These are phyloP conservation scores for Plecotus auritus DNA, from an alignment of 2,113 vertebrate genomes.

Conservation along the genomic window DNA sequence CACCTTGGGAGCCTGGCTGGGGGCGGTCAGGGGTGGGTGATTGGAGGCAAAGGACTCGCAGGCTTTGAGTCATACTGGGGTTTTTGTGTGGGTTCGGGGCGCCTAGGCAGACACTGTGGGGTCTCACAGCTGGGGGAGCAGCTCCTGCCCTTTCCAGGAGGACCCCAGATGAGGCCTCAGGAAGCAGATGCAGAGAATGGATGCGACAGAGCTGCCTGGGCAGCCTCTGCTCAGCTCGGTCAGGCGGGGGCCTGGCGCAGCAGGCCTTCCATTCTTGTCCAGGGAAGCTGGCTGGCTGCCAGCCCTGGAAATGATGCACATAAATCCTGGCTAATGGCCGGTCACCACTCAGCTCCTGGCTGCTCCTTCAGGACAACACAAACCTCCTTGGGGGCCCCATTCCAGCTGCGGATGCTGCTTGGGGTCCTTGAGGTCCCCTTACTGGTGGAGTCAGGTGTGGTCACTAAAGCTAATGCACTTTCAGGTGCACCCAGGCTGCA, in stretches of 20 bases:
- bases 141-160: background rate
- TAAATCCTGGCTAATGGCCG: constrained; percentile 30
- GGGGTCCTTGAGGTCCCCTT: background rate
- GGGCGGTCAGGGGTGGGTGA: background rate
- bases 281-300: constrained; percentile 57
- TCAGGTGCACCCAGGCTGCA: constrained; percentile 38
- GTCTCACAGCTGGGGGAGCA: background rate
- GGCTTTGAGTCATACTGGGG: background rate
- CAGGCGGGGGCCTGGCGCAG: background rate
- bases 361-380: constrained; percentile 24
- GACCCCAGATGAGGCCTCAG: background rate
- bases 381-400: constrained; percentile 31
- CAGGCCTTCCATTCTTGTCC: background rate
- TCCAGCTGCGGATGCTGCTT: background rate
- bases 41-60: background rate
- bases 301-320: background rate
- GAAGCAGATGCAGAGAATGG: background rate
- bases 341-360: constrained; percentile 45
- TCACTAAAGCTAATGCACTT: constrained; percentile 22
- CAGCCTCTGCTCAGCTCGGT: background rate
- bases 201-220: background rate
- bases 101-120: background rate
- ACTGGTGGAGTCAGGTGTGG: constrained; percentile 42
- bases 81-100: background rate
- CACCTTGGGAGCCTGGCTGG: background rate